Evolutionary conservation across 1,140 invertebrate genomes (phyloP).

Genomic region (Gryllus bimaculatus): DNA sequence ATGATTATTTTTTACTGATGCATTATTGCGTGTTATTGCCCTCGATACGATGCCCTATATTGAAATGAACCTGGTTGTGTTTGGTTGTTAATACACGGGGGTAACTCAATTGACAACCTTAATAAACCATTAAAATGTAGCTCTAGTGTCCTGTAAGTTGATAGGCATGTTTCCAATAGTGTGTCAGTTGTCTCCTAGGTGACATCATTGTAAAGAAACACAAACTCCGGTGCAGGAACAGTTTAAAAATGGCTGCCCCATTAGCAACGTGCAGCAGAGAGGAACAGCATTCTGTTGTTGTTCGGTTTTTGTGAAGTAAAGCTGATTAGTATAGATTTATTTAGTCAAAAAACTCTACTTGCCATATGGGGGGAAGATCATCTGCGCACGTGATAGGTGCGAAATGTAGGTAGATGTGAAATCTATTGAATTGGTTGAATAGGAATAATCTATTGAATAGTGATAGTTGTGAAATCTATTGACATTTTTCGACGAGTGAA

Average conservation of each 20-base stretch:
- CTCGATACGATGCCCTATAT: no score
- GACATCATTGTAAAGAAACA: background rate
- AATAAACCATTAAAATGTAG: background rate
- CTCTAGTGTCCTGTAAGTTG: background rate
- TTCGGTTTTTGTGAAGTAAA: constrained; percentile 3
- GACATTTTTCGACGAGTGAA: constrained; percentile 9
- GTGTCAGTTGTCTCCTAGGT: background rate
- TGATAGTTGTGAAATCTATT: constrained; percentile 16
- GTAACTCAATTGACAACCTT: constrained; percentile 8
- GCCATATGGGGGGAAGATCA: no score
- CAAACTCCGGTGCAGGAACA: constrained; percentile 7
- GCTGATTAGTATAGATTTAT: no score
- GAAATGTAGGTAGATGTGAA: no score
- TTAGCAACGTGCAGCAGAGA: constrained; percentile 2
- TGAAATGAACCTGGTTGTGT: no score
- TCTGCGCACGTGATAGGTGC: no score
- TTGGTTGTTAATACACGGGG: no score
- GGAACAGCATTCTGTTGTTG: constrained; percentile 7
- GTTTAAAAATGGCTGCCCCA: constrained; percentile 7
- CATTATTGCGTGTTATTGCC: no score
- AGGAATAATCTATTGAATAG: no score
- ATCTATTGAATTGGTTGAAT: no score
- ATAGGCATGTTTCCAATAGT: background rate
- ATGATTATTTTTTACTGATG: no score
- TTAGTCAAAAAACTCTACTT: no score